Base-by-base conservation (phyloP, 2,888 invertebrate species). In the Limnephilus rhombicus region DNA sequence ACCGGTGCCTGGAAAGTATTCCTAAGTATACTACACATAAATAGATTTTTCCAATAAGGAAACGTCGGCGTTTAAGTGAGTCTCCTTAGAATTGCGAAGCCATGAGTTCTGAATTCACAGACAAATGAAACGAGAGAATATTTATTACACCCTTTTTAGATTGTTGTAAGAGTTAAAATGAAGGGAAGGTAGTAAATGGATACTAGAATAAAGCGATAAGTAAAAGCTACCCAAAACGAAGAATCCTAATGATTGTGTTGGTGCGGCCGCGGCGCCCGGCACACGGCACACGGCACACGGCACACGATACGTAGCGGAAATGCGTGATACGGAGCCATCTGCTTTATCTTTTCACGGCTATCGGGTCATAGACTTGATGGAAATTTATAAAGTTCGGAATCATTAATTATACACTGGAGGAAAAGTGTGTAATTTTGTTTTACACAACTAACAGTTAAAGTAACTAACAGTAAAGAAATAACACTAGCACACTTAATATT, bases 361-460 rank as follows among this genome's bases (percentile, higher is more conserved):
- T 92, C 93, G 83, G 91, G 92, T 93, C 93, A 93, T 93, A 92
- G 91, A 91, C 92, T 92, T 86, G 92, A 93, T 93, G 93, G 91
- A 93, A 92, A 93, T 93, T 93, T 93, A 92, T 91, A 93, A 93
- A 93, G 90, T 93, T 93, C 92, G 89, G 91, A 93, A 92, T 93
- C 92, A 93, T 93, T 93, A 93, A 93, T 93, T 93, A 93, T 91
- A 92, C 91, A 90, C 93, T 83, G 91, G 88, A 91, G 90, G 29
- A 81, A 45, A 82, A 91, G 89, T 91, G 92, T 92, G 87, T 93
- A 92, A 92, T 92, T 93, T 93, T 85, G 80, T 81, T 92, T 89
- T 85, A 93, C 82, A 31, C 49, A 29, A 45, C 24, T 45, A 90
- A 81, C 87, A 24, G 49, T 13, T 24, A 45, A 41, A 45, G 12